phyloP scores from a whole-genome alignment of 2,888 invertebrate species.

The Dryobotodes eremita region DNA sequence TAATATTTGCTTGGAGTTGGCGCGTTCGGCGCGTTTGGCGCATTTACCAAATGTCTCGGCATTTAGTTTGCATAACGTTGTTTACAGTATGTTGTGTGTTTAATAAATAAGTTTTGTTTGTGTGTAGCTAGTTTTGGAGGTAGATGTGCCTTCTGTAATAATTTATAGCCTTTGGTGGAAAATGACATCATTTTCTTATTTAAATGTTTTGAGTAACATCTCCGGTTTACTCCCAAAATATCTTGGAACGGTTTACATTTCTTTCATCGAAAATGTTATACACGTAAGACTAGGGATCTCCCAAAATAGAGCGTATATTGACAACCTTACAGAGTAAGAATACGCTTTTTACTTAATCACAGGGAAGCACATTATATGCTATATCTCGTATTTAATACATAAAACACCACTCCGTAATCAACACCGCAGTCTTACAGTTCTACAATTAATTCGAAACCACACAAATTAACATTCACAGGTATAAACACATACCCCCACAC shows the following conservation, averaged over 20 bases:
- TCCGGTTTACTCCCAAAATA: background rate
- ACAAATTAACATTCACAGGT: slow-evolving; percentile 42
- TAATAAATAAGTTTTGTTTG: slow-evolving; percentile 31
- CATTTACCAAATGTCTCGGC: slow-evolving; percentile 39
- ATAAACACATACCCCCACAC: background rate
- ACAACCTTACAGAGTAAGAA: background rate
- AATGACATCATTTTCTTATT: background rate
- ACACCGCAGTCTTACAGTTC: background rate
- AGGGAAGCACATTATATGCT: background rate
- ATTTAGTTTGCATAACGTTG: slow-evolving; percentile 54
- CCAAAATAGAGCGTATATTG: background rate
- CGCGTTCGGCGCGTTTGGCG: slow-evolving; percentile 43
- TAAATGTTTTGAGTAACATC: background rate
- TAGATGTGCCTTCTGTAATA: background rate
- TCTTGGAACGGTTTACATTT: background rate
- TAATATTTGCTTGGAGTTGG: slow-evolving; percentile 57
- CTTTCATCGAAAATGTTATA: background rate
- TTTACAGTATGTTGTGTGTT: slow-evolving; percentile 30
- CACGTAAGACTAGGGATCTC: background rate
- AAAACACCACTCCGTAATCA: slow-evolving; percentile 1
- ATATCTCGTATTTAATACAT: background rate
- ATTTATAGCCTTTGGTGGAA: background rate
- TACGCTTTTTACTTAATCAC: background rate
- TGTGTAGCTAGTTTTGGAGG: background rate
- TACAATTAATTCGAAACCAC: slow-evolving; percentile 41